Evolutionary conservation across 2,797 vertebrate species (phyloP).

Genomic region (Chiloscyllium punctatum): DNA sequence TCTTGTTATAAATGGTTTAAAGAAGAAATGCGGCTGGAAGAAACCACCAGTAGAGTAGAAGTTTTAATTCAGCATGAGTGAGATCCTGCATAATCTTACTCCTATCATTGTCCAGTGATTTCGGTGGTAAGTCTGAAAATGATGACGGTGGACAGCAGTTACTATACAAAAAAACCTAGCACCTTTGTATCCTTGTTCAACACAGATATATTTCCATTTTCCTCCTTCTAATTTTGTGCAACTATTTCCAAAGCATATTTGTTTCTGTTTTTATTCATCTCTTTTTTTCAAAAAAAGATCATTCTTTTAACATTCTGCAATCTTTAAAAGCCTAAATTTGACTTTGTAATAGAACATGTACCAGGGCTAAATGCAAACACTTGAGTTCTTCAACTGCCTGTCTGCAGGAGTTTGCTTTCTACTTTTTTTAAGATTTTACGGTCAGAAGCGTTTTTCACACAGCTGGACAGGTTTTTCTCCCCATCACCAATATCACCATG

Average conservation of each 20-base stretch:
- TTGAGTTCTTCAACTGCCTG: neutral
- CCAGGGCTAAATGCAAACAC: neutral
- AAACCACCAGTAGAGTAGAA: neutral
- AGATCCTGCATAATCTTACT: neutral
- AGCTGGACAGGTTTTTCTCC: too few relatives aligned
- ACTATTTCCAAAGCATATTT: neutral
- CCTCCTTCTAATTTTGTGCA: neutral
- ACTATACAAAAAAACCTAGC: neutral
- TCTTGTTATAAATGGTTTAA: neutral
- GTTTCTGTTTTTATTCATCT: neutral
- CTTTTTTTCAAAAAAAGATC: neutral
- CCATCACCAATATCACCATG: too few relatives aligned
- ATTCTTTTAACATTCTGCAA: neutral
- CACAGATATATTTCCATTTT: neutral
- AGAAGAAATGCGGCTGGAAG: neutral
- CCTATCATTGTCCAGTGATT: neutral
- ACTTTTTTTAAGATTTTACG: too few relatives aligned
- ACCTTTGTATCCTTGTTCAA: neutral
- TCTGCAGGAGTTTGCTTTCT: too few relatives aligned
- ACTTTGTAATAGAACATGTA: neutral
- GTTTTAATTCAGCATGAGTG: neutral
- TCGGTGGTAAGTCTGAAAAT: neutral
- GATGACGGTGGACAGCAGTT: neutral
- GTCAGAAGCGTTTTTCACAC: too few relatives aligned
- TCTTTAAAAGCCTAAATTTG: neutral